Percentiles rank a stretch among this genome's conserved stretches.
Evolutionary conservation across 2,113 vertebrate species (phyloP).

Genomic region (Micronisus gabar): DNA sequence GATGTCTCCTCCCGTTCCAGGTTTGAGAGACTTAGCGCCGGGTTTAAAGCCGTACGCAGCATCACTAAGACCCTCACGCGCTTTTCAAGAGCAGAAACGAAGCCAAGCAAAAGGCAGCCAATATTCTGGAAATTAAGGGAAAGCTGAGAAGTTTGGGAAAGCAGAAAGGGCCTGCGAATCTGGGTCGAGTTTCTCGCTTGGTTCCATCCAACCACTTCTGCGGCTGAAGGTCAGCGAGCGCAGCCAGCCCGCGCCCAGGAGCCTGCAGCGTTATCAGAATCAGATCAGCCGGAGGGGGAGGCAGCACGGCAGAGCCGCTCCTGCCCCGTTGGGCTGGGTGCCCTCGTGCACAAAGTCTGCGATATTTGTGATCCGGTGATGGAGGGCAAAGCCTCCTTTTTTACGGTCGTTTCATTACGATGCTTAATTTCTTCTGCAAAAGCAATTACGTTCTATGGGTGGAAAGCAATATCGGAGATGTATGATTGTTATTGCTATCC

Average conservation of each 20-base stretch:
- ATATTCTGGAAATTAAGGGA: fast-evolving
- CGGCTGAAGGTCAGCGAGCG: fast-evolving
- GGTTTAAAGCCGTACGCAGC: fast-evolving
- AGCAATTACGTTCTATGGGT: background rate
- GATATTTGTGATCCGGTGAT: fast-evolving
- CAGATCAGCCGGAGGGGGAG: too few species aligned
- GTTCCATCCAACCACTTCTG: background rate
- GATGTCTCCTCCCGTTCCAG: background rate
- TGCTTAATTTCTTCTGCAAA: conserved; percentile 19
- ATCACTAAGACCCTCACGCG: fast-evolving
- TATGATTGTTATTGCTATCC: background rate
- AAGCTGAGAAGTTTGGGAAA: background rate
- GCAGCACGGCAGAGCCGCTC: background rate
- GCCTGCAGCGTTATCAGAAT: background rate
- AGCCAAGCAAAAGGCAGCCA: background rate
- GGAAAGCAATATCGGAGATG: background rate
- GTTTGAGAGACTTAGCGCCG: fast-evolving
- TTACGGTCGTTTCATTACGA: background rate
- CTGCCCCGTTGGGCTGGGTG: fast-evolving
- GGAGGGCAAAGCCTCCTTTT: background rate
- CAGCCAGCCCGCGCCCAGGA: fast-evolving
- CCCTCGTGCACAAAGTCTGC: fast-evolving
- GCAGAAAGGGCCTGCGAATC: background rate
- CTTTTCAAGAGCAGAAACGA: background rate
- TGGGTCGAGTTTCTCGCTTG: background rate